These are phyloP conservation scores for Dendrophyllia cribrosa DNA, from an alignment of 64 coral and sea anemone genomes.

Conservation along the genomic window DNA sequence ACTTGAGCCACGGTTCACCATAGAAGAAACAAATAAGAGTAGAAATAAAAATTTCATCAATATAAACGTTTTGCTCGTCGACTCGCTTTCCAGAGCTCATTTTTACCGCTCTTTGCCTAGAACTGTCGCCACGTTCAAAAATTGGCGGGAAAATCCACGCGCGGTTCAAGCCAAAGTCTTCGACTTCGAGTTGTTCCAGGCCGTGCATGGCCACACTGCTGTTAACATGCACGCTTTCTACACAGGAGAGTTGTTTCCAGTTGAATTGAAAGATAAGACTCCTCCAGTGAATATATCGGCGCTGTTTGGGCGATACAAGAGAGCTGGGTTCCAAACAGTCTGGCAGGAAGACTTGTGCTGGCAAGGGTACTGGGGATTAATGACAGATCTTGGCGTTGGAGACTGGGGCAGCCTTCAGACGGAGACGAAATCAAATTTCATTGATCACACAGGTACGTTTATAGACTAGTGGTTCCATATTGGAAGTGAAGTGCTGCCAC, in stretches of 20 bases:
- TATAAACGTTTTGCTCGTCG: slow-evolving; percentile 63
- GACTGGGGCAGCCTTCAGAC: slow-evolving; percentile 39
- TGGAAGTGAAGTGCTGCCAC: too few relatives aligned
- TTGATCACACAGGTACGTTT: slow-evolving; percentile 76
- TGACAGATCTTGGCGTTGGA: slow-evolving; percentile 25
- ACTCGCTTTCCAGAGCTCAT: slow-evolving; percentile 69
- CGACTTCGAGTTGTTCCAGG: slow-evolving; percentile 87
- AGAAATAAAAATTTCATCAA: slow-evolving; percentile 36
- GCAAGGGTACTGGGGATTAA: slow-evolving; percentile 71
- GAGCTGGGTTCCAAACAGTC: slow-evolving; percentile 72
- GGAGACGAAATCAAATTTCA: slow-evolving; percentile 30
- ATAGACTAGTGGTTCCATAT: neutral
- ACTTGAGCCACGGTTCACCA: slow-evolving; percentile 60
- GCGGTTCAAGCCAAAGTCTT: slow-evolving; percentile 41
- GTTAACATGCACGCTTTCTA: slow-evolving; percentile 77
- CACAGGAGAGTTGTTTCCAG: slow-evolving; percentile 57
- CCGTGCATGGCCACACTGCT: slow-evolving; percentile 76
- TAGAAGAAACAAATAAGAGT: slow-evolving; percentile 19
- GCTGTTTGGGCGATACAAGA: slow-evolving; percentile 68
- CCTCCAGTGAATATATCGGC: slow-evolving; percentile 60
- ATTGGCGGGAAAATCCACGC: slow-evolving; percentile 28
- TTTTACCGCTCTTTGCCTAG: slow-evolving; percentile 77
- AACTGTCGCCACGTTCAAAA: slow-evolving; percentile 61
- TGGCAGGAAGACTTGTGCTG: slow-evolving; percentile 89
- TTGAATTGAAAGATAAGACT: neutral